These are phyloP conservation scores for Drosophila longiperda DNA, from an alignment of 2,888 invertebrate species.

Conservation along the genomic window DNA sequence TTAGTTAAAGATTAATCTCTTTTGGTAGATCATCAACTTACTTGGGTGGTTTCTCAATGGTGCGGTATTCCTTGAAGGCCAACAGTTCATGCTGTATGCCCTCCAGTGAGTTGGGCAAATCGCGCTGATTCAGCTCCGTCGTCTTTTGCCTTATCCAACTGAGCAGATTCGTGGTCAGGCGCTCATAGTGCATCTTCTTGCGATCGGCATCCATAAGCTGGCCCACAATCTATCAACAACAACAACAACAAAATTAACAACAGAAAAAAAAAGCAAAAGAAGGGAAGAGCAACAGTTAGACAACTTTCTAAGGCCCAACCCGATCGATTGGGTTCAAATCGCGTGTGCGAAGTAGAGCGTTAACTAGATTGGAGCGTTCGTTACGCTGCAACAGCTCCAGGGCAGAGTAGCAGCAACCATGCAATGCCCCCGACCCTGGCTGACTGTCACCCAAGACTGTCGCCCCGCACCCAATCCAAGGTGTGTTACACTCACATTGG, in stretches of 20 bases:
- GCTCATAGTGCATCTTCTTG: constrained; percentile 95
- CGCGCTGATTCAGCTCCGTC: constrained; percentile 91
- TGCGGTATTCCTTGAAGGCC: constrained; percentile 97
- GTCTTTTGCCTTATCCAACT: constrained; percentile 97
- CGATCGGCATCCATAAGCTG: constrained; percentile 98
- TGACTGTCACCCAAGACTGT: constrained; percentile 30
- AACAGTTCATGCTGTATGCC: constrained; percentile 96
- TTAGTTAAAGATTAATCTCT: background rate
- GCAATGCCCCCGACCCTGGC: constrained; percentile 53
- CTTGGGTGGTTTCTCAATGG: constrained; percentile 99
- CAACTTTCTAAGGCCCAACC: constrained; percentile 70
- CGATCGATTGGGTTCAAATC: constrained; percentile 46
- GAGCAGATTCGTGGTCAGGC: constrained; percentile 92
- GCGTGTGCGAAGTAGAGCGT: constrained; percentile 75
- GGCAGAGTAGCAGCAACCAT: constrained; percentile 31
- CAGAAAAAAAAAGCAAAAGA: background rate
- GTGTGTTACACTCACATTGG: constrained; percentile 90
- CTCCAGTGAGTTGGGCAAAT: constrained; percentile 97
- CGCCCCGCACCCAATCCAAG: constrained; percentile 27
- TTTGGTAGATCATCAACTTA: constrained; percentile 84
- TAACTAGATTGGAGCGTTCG: constrained; percentile 68
- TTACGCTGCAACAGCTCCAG: constrained; percentile 71
- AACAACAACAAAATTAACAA: background rate
- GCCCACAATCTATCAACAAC: constrained; percentile 91
- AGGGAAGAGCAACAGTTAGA: constrained; percentile 48